phyloP scores from a whole-genome alignment of 92 coral and sea anemone species.

The Palythoa grandiflora region DNA sequence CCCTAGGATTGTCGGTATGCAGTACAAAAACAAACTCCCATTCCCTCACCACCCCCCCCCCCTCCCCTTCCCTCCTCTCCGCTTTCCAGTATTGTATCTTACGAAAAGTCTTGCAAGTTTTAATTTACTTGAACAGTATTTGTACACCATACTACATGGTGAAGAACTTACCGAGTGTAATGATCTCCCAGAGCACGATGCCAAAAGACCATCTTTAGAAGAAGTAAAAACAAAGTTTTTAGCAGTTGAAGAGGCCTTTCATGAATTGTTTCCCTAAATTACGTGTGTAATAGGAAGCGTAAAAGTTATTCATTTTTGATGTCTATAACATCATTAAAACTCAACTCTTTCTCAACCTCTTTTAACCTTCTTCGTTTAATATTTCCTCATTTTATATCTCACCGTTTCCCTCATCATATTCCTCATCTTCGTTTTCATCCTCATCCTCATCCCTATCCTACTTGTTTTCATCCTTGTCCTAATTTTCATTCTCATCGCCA shows the following conservation, averaged over 20 bases:
- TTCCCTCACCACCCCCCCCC: too few relatives aligned
- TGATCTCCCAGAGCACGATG: slow-evolving; percentile 84
- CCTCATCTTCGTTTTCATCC: not conserved
- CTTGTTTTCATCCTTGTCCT: not conserved
- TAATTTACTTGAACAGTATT: not conserved
- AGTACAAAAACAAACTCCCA: too few relatives aligned
- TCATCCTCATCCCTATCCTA: not conserved
- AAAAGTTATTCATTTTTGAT: too few relatives aligned
- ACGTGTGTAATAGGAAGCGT: too few relatives aligned
- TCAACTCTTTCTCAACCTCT: not conserved
- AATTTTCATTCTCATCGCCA: too few relatives aligned
- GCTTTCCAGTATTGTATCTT: not conserved
- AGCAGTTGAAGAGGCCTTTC: not conserved
- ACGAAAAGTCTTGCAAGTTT: not conserved
- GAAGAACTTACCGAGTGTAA: slow-evolving; percentile 77
- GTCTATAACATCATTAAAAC: too few relatives aligned
- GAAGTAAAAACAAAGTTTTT: not conserved
- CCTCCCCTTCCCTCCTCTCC: too few relatives aligned
- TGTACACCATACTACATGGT: not conserved
- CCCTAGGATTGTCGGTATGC: too few relatives aligned
- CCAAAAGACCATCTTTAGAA: slow-evolving; percentile 83
- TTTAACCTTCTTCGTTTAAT: not conserved
- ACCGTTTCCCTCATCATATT: too few relatives aligned
- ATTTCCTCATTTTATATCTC: not conserved
- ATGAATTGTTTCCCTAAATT: too few relatives aligned